phyloP scores from a whole-genome alignment of 2,113 vertebrate species.

The Tapirus terrestris region DNA sequence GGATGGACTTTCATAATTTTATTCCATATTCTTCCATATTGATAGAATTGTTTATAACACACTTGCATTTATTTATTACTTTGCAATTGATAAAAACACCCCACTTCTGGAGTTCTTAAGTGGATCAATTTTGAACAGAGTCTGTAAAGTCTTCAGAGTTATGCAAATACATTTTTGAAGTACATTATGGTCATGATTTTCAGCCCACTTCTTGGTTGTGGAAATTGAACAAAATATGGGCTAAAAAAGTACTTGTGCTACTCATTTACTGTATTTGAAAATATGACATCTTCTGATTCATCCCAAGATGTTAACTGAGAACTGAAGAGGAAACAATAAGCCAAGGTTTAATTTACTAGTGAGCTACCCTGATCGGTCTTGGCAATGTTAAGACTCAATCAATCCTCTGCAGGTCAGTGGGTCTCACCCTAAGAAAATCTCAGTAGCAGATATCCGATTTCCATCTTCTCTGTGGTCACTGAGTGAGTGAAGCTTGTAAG shows the following conservation, averaged over 20 bases:
- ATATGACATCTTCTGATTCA: background rate
- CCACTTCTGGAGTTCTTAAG: background rate
- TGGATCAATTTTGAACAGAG: background rate
- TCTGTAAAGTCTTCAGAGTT: background rate
- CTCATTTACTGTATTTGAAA: background rate
- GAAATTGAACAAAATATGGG: background rate
- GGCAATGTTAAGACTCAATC: constrained; percentile 4
- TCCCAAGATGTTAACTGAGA: background rate
- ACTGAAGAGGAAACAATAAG: constrained; percentile 8
- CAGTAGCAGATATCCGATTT: constrained; percentile 38
- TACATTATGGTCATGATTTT: background rate
- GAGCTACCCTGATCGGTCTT: background rate
- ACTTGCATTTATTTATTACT: background rate
- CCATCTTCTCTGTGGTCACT: background rate
- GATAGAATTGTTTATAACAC: background rate
- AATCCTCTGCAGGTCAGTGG: constrained; percentile 35
- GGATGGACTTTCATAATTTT: background rate
- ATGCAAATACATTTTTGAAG: background rate
- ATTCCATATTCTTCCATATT: background rate
- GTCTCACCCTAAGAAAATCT: constrained; percentile 41
- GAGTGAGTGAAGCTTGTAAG: background rate
- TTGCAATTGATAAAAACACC: background rate
- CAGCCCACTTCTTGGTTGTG: background rate
- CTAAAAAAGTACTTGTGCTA: constrained; percentile 22
- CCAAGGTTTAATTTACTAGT: constrained; percentile 47